Conservation (phyloP, 2,797 vertebrate species). For the Discoglossus pictus region DNA sequence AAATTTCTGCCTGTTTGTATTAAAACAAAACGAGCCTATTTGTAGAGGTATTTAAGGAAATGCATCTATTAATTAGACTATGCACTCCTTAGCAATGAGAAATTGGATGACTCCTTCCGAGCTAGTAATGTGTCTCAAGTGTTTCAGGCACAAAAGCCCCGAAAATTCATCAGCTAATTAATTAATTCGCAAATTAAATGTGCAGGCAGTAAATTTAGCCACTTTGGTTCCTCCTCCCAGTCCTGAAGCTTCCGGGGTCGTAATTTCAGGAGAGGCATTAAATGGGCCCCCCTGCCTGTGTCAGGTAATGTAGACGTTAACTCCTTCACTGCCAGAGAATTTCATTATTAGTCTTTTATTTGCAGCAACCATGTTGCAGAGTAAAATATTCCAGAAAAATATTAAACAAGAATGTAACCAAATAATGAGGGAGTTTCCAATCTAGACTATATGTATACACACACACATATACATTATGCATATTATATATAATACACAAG, state of each 20-base stretch:
- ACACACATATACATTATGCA: no score
- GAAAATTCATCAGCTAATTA: constrained; percentile 49
- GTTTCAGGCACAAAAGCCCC: constrained; percentile 44
- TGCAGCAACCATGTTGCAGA: no score
- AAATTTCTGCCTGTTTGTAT: constrained; percentile 57
- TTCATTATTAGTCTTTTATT: no score
- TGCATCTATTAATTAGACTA: constrained; percentile 44
- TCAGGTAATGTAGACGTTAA: not conserved
- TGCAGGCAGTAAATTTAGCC: constrained; percentile 46
- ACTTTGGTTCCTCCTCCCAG: constrained; percentile 9
- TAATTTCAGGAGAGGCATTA: constrained; percentile 19
- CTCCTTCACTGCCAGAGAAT: not conserved
- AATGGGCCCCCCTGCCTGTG: not conserved
- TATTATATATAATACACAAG: no score
- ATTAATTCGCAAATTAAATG: constrained; percentile 52
- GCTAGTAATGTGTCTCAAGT: constrained; percentile 44
- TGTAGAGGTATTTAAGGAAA: constrained; percentile 30
- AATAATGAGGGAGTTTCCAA: no score
- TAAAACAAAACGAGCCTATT: constrained; percentile 20
- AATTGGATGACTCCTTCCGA: constrained; percentile 20
- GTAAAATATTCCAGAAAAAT: no score
- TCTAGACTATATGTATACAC: no score
- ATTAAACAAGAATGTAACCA: no score
- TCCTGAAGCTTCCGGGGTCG: constrained; percentile 25
- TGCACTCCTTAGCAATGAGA: constrained; percentile 42